A percentile compares a stretch with the other conserved stretches of the same genome.
These are phyloP conservation scores for Cliona cf. orientalis DNA, from an alignment of 37 sponge, comb jelly and placozoan species.

Conservation along the genomic window DNA sequence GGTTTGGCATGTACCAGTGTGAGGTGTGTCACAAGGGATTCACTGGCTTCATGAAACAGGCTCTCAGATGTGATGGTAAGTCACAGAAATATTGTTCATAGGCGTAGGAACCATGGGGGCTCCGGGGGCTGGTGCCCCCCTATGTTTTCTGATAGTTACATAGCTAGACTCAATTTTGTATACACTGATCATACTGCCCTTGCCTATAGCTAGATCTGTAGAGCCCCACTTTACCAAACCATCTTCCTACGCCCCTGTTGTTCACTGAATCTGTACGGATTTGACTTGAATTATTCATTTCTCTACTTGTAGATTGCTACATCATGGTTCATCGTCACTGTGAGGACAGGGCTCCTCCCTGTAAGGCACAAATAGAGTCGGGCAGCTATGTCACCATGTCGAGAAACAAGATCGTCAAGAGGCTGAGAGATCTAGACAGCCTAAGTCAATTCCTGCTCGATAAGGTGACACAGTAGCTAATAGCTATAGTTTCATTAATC, in stretches of 20 bases:
- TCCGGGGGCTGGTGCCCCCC: too few species aligned
- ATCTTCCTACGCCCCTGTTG: too few species aligned
- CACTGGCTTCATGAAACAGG: constrained; percentile 81
- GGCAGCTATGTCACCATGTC: constrained; percentile 66
- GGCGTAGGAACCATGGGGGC: too few species aligned
- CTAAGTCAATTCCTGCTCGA: constrained; percentile 69
- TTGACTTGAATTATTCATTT: too few species aligned
- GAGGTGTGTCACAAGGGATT: constrained; percentile 69
- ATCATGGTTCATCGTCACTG: constrained; percentile 71
- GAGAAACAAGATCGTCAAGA: constrained; percentile 53
- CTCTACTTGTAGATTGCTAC: constrained; percentile 53
- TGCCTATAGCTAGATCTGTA: too few species aligned
- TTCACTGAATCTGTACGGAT: too few species aligned
- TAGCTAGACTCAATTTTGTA: too few species aligned
- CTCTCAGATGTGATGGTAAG: constrained; percentile 77
- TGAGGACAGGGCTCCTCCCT: constrained; percentile 55
- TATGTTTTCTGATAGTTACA: too few species aligned
- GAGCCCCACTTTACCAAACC: too few species aligned
- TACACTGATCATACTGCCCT: too few species aligned
- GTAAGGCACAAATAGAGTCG: constrained; percentile 60
- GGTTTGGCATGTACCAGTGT: constrained; percentile 35
- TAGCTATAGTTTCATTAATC: too few species aligned
- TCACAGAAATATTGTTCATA: not conserved
- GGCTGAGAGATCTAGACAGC: constrained; percentile 70
- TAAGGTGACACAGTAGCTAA: constrained; percentile 54